Base-by-base conservation (phyloP, 2,113 vertebrate genomes). In the Spilogale gracilis region DNA sequence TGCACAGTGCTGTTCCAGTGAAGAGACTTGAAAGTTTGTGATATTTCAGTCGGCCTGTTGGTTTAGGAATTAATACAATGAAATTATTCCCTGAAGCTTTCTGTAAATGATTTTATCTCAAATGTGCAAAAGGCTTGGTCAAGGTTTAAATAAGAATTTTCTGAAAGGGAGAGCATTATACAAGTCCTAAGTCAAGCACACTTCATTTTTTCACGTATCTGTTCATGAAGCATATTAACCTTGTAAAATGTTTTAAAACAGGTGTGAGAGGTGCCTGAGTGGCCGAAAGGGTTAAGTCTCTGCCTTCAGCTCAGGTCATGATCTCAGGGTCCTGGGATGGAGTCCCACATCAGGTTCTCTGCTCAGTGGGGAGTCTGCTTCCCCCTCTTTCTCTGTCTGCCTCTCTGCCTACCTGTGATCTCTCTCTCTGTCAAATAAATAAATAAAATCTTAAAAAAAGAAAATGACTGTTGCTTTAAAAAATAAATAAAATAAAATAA, bases 101-200 rank as follows among this genome's bases (percentile, higher is more conserved):
- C 56, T 81, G n/a, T 78, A 76, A 96, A 95, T 95, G 69, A 95
- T 92, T 96, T 96, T 88, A 92, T 92, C 56, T 95, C 69, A 78
- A 97, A 84, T 90, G 52, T 91, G 21, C 60, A 94, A 80, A 97
- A 61, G 56, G 17, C 14, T 85, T 95, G 63, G 58, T 93, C 79
- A 94, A 95, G 25, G 87, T 88, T 96, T 92, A 97, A 95, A 81
- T 78, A 87, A 96, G 60, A 78, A 81, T 67, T 94, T 60, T 90
- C 30, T 93, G 32, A 95, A 79, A 96, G 2, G 5, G 27, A 87
- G 5, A 65, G 9, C 9, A 48, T 81, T 78, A 91, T 82, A 14
- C 1, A 87, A 50, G 45, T 52, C 14, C 17, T 54, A 93, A 88
- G n/a, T 27, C 43, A 96, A 80, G 7, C 5, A 43, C 1, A 63